phyloP scores from a whole-genome alignment of 2,113 vertebrate genomes.

The Phocoena phocoena region DNA sequence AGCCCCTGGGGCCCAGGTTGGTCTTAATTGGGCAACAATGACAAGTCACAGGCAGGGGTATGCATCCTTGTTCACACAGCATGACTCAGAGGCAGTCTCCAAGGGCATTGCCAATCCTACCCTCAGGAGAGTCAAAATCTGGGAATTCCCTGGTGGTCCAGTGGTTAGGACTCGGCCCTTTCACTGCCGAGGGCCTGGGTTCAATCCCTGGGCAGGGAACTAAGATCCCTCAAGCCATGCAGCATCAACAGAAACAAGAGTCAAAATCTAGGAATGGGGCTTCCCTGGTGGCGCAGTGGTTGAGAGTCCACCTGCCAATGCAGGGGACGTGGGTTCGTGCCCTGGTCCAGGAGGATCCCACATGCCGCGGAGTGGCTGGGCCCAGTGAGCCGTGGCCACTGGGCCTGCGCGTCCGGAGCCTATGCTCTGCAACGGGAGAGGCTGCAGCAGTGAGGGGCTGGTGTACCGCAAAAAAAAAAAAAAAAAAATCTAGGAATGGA shows the following conservation, averaged over 20 bases:
- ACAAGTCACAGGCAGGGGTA: neutral
- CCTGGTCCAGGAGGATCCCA: no score
- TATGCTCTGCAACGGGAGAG: no score
- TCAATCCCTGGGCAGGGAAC: neutral
- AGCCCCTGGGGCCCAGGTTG: neutral
- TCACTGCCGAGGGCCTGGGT: neutral
- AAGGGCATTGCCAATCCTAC: neutral
- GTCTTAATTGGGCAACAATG: neutral
- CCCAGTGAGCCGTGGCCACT: no score
- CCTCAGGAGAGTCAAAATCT: neutral
- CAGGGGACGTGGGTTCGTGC: no score
- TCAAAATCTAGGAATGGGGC: neutral
- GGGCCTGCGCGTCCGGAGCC: no score
- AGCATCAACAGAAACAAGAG: neutral
- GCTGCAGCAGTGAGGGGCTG: no score
- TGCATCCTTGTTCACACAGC: neutral
- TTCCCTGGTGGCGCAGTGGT: no score
- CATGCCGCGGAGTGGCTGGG: no score
- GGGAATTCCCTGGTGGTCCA: neutral
- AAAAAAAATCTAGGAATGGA: neutral
- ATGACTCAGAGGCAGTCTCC: neutral
- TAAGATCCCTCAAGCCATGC: neutral
- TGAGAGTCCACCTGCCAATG: no score
- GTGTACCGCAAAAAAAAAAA: no score
- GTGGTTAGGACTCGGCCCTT: neutral